phyloP scores from a whole-genome alignment of 2,797 vertebrate species.

The Echiichthys vipera region DNA sequence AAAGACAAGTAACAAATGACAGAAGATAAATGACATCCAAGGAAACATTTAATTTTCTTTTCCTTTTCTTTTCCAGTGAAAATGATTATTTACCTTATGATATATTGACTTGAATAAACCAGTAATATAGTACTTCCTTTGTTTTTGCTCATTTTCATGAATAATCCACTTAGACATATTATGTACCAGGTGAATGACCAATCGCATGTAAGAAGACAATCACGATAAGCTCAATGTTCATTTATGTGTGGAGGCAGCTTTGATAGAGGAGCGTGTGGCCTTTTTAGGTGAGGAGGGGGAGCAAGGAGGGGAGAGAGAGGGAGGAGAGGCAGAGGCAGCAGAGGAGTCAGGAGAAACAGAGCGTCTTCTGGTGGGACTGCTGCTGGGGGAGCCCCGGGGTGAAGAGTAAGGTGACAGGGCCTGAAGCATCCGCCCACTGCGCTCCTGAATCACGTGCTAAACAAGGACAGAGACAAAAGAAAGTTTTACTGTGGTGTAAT shows the following conservation, averaged over 20 bases:
- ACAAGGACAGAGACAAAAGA: constrained; percentile 19
- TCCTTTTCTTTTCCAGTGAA: constrained; percentile 1
- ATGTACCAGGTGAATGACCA: neutral
- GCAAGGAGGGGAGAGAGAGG: constrained; percentile 69
- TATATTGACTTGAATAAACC: constrained; percentile 31
- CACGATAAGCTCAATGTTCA: constrained; percentile 24
- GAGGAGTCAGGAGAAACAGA: constrained; percentile 87
- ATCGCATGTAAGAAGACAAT: neutral
- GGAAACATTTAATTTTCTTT: constrained; percentile 1
- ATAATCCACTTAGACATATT: neutral
- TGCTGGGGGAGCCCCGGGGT: constrained; percentile 81
- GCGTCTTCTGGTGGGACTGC: constrained; percentile 85
- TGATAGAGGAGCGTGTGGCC: constrained; percentile 36
- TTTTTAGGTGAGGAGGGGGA: constrained; percentile 44
- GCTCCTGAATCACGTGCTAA: constrained; percentile 95
- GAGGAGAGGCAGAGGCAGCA: constrained; percentile 32
- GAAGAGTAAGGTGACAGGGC: constrained; percentile 94
- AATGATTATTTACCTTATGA: constrained; percentile 42
- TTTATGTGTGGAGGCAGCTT: constrained; percentile 35
- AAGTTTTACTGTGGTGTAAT: neutral
- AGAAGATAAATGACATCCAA: constrained; percentile 4
- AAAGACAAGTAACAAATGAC: constrained; percentile 1
- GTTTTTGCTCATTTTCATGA: constrained; percentile 6
- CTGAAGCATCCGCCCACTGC: constrained; percentile 94
- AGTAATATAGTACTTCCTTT: constrained; percentile 11